Base-by-base conservation (phyloP, 1,140 invertebrate genomes). In the Caenorhabditis remanei region DNA sequence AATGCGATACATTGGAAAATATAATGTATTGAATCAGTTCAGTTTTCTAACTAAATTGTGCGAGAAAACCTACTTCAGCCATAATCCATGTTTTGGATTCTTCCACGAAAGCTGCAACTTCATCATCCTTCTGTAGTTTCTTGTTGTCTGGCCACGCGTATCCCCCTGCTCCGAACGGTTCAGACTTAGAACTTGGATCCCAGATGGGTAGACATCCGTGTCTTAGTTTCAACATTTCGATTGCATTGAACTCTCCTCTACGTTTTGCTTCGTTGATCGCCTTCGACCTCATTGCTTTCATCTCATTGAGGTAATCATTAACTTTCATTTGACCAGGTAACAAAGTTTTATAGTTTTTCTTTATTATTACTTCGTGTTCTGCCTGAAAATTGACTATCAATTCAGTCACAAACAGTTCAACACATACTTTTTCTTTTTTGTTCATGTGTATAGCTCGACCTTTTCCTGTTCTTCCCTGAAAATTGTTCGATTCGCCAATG, bases 101-200 rank as follows among this genome's bases (percentile, higher is more conserved):
- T 50, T 79, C 71, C 19, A 79, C 46, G 24, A 50, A 79, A 7
- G 71, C 71, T 8, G 71, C 71, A 13, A 79, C 71, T 79, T 79
- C 71, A 11, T 79, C 46, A 13, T n/a, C 7, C 53, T 79, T 79
- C 14, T 79, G 19, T 7, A 43, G 40, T 13, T 40, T 40, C 40
- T 48, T 48, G 24, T 79, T n/a, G 5, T 79, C 46, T 79, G 43
- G 46, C 16, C 6, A 53, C 13, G 19, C 6, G 14, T 53, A 1
- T 16, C 32, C 71, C 24, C 46, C 71, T 11, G 21, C 71, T 32
- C 71, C 71, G 11, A 24, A 2, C 1, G 40, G 40, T 14, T 50
- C 7, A 24, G 46, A 8, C 4, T 24, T 14, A 11, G 4, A 16
- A 41, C 41, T 40, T 14, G 46, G 43, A 53, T 48, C 24, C 40